Conservation (phyloP, 2,888 invertebrate species). For the Sinhomidia bicolor region DNA sequence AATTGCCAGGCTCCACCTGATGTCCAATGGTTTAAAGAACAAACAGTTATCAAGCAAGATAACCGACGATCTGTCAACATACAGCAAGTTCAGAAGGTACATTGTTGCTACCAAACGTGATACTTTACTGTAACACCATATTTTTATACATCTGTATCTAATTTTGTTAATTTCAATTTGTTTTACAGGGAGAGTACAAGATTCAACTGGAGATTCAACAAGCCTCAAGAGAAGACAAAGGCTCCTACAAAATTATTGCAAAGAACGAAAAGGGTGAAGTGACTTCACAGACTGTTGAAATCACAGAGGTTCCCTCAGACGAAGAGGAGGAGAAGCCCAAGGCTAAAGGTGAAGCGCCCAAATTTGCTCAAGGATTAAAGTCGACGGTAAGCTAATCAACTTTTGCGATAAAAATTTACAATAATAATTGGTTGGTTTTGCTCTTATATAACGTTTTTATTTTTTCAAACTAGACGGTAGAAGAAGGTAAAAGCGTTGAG, state of each 20-base stretch:
- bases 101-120: background rate
- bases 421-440: background rate
- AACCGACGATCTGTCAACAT: constrained; percentile 89
- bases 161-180: too few species aligned
- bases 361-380: constrained; percentile 89
- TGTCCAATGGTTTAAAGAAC: constrained; percentile 96
- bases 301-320: constrained; percentile 90
- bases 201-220: constrained; percentile 95
- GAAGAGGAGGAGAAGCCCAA: constrained; percentile 83
- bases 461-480: constrained; percentile 84
- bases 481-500: constrained; percentile 90
- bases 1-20: constrained; percentile 96
- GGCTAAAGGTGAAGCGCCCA: constrained; percentile 88
- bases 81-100: constrained; percentile 90
- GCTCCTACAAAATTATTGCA: constrained; percentile 93
- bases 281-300: constrained; percentile 92
- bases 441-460: background rate
- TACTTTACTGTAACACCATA: too few species aligned
- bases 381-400: constrained; percentile 86
- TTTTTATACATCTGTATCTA: too few species aligned
- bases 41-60: constrained; percentile 89
- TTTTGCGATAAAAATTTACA: background rate
- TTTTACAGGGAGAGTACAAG: constrained; percentile 90
- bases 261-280: constrained; percentile 97
- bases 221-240: constrained; percentile 90